Conservation (phyloP, 2,888 invertebrate species). For the Clitarchus hookeri region DNA sequence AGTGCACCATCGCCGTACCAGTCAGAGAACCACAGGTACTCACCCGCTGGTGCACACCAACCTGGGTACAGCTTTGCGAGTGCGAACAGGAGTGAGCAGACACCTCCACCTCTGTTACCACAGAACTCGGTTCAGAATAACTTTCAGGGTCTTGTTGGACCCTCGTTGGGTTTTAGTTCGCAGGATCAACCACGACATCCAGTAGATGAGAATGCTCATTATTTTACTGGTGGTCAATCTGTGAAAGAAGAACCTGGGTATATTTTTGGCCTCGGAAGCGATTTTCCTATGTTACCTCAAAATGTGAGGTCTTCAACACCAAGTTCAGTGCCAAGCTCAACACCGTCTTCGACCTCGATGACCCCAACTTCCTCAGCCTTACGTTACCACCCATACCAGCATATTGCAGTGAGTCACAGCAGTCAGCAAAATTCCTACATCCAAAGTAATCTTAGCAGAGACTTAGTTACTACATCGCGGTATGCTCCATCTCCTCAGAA, state of each 20-base stretch:
- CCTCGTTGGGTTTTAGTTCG: not conserved
- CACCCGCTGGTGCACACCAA: slow-evolving; percentile 32
- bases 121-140: slow-evolving; percentile 8
- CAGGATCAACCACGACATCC: not conserved
- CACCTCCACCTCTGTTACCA: slow-evolving; percentile 4
- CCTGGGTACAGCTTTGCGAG: slow-evolving; percentile 44
- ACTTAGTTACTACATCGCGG: slow-evolving; percentile 24
- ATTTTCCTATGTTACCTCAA: slow-evolving; percentile 30
- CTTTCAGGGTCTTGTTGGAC: slow-evolving; percentile 7
- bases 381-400: slow-evolving; percentile 50
- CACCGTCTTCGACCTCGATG: slow-evolving; percentile 58
- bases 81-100: slow-evolving; percentile 40
- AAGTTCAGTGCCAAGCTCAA: slow-evolving; percentile 42
- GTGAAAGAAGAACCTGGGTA: slow-evolving; percentile 27
- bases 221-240: not conserved
- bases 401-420: slow-evolving; percentile 25
- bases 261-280: slow-evolving; percentile 31
- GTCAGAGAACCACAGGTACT: slow-evolving; percentile 37
- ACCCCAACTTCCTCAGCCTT: slow-evolving; percentile 50
- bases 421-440: slow-evolving; percentile 24
- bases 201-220: slow-evolving; percentile 8
- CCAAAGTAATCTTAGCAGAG: not conserved
- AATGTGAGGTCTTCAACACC: slow-evolving; percentile 30
- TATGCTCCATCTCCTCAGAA: slow-evolving; percentile 64
- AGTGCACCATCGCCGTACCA: slow-evolving; percentile 70